Conservation (phyloP, 1,140 invertebrate species). For the Chelonus insularis region DNA sequence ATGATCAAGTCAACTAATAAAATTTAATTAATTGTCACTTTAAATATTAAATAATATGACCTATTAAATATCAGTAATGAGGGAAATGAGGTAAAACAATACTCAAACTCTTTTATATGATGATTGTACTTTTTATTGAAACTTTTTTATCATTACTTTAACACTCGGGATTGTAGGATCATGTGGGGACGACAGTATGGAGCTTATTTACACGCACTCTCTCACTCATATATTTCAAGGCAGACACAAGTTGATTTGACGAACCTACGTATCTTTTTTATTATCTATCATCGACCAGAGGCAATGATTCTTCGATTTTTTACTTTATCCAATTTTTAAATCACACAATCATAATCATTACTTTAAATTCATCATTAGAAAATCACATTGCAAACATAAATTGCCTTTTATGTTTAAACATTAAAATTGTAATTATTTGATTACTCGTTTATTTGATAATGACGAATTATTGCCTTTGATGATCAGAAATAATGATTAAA, state of each 20-base stretch:
- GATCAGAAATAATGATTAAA: constrained; percentile 40
- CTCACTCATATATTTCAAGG: constrained; percentile 35
- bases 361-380: not conserved
- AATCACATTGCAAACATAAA: too few relatives aligned
- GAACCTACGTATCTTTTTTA: constrained; percentile 30
- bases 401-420: too few relatives aligned
- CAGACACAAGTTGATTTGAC: constrained; percentile 33
- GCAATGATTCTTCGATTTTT: constrained; percentile 34
- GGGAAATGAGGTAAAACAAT: too few relatives aligned
- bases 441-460: not conserved
- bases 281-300: constrained; percentile 37
- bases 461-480: constrained; percentile 19
- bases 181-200: constrained; percentile 30
- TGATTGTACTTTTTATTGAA: constrained; percentile 59
- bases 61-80: too few relatives aligned
- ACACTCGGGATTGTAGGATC: constrained; percentile 35
- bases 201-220: constrained; percentile 53
- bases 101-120: too few relatives aligned
- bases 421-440: not conserved
- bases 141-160: constrained; percentile 46
- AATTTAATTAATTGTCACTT: too few relatives aligned
- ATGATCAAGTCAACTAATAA: too few relatives aligned
- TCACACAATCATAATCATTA: not conserved
- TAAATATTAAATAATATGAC: too few relatives aligned
- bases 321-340: constrained; percentile 11